phyloP scores from a whole-genome alignment of 2,888 invertebrate genomes.

The Masnerella sp. region DNA sequence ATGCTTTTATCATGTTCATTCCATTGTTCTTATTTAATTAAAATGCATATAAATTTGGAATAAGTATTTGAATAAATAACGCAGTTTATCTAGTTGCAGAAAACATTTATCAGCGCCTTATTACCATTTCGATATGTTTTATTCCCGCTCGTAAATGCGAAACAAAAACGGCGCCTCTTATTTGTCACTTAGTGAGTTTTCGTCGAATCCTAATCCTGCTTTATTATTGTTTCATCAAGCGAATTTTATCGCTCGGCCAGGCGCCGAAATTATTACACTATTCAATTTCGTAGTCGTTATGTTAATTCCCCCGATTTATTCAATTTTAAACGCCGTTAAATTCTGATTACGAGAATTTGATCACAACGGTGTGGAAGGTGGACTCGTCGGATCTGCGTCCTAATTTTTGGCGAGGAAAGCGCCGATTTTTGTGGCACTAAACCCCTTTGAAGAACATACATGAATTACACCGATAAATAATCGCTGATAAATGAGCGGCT shows the following conservation, averaged over 20 bases:
- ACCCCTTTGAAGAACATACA: constrained; percentile 40
- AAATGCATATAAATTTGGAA: too few relatives aligned
- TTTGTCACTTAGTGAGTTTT: constrained; percentile 26
- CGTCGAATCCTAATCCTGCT: constrained; percentile 34
- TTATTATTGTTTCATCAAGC: constrained; percentile 45
- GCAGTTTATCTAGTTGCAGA: too few relatives aligned
- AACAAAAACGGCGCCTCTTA: constrained; percentile 9
- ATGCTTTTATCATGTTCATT: too few relatives aligned
- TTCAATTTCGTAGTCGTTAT: constrained; percentile 40
- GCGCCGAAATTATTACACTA: constrained; percentile 28
- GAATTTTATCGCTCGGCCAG: constrained; percentile 21
- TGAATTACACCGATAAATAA: constrained; percentile 36
- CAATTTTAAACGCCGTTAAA: constrained; percentile 37
- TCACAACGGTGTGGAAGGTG: constrained; percentile 8
- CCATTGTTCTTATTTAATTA: too few relatives aligned
- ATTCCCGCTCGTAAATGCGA: not conserved
- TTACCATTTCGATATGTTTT: constrained; percentile 8
- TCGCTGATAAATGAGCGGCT: constrained; percentile 36
- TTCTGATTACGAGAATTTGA: constrained; percentile 41
- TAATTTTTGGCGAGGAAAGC: constrained; percentile 20
- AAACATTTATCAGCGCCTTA: too few relatives aligned
- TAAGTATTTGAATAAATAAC: too few relatives aligned
- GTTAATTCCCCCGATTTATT: constrained; percentile 36
- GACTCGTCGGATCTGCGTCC: constrained; percentile 1
- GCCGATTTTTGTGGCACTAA: constrained; percentile 12